Conservation (phyloP, 1,140 invertebrate genomes). For the Drosophila pseudoananassae region DNA sequence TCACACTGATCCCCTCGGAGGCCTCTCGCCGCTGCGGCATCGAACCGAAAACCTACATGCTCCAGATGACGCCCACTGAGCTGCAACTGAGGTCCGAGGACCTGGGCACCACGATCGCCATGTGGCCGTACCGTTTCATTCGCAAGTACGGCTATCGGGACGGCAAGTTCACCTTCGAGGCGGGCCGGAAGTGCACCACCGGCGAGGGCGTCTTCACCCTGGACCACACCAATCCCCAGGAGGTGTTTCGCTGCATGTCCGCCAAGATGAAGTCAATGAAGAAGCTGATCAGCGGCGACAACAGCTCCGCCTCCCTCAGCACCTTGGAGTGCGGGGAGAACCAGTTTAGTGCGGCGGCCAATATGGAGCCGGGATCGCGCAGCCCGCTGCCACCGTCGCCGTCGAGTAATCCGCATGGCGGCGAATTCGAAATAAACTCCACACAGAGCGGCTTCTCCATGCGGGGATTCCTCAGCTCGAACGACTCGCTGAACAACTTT, state of each 20-base stretch:
- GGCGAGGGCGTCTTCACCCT: constrained; percentile 93
- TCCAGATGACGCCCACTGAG: constrained; percentile 89
- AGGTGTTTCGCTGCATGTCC: constrained; percentile 91
- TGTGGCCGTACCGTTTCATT: constrained; percentile 95
- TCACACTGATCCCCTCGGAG: constrained; percentile 91
- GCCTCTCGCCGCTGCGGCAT: constrained; percentile 90
- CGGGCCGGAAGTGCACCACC: constrained; percentile 93
- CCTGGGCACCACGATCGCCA: constrained; percentile 87
- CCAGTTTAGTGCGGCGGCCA: constrained; percentile 89
- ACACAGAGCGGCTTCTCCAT: constrained; percentile 72
- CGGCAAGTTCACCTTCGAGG: constrained; percentile 94
- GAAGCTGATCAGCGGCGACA: constrained; percentile 89
- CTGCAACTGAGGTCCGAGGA: constrained; percentile 90
- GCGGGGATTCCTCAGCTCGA: constrained; percentile 73
- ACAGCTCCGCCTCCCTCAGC: constrained; percentile 87
- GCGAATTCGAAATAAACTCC: constrained; percentile 69
- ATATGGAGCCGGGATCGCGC: constrained; percentile 90
- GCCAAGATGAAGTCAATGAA: constrained; percentile 94
- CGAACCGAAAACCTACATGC: constrained; percentile 88
- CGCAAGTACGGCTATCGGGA: constrained; percentile 92
- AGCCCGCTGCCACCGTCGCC: constrained; percentile 90
- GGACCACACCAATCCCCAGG: constrained; percentile 91
- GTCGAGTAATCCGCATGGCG: constrained; percentile 84
- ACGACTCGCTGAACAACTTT: constrained; percentile 77
- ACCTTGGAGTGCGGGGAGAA: constrained; percentile 89